Evolutionary conservation across 2,797 vertebrate species (phyloP), one percentile per base, ranked within the genome.

Genomic region (Melanotaenia pygmaea): DNA sequence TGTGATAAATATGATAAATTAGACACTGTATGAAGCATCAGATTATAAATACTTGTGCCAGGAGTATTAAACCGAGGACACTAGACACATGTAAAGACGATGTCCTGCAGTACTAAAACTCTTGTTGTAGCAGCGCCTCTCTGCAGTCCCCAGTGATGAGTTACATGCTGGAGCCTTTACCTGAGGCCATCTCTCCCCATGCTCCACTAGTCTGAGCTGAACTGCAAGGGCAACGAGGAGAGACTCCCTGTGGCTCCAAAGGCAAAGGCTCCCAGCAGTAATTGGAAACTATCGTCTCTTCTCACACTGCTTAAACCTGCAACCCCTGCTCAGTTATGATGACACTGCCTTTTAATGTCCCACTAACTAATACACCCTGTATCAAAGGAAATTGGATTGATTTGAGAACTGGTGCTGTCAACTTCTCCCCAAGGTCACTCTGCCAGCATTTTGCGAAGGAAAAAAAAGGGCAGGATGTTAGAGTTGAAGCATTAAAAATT

Each of bases 171-270:
- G 81, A 80, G 76, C 66, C 83, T 82, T 86, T 79, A 92, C 89
- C 91, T 88, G 82, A 76, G 89, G 89, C 88, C 85, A 82, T 86
- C 74, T 86, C 82, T 83, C 69, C 70, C 63, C 16, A 65, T 71
- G 82, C 74, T 74, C 74, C 18, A 76, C 75, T 69, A 68, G 67
- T 81, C 77, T 84, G 81, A 89, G 86, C 76, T 85, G 76, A 89
- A 89, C 84, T 80, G 81, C 88, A 89, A 93, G 91, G 91, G 82
- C 89, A 91, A 85, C 34, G 72, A 88, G 88, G 82, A 91, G 81
- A 90, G 90, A 88, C 86, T 68, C 87, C 92, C 90, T 1, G 72
- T 72, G 84, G 88, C 81, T 86, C 71, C 70, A 91, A 90, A 91
- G 84, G 79, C 79, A 77, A 65, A 69, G 68, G 65, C 84, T 86